Base-by-base conservation (phyloP, 2,888 invertebrate genomes). In the Troides aeacus region DNA sequence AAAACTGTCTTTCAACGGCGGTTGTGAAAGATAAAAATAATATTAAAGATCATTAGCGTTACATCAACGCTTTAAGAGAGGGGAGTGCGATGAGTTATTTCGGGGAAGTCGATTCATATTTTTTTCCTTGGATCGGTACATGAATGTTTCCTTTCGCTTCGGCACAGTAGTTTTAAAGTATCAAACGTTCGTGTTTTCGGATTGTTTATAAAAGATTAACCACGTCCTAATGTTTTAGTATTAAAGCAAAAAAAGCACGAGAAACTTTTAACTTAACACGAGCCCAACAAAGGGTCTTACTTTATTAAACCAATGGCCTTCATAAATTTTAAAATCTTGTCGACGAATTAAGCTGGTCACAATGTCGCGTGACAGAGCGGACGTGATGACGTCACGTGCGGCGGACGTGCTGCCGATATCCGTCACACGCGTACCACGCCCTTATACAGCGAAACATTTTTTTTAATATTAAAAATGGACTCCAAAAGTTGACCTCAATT, bases 1-100 rank as follows among this genome's bases (percentile, higher is more conserved):
- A 85, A 79, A 84, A 79, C 81, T 79, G 84, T 90, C 90, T 82
- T 80, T 89, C 90, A 81, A 77, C 87, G 79, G 72, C 76, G 77
- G 77, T 81, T 85, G 84, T 79, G 80, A 78, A 76, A 81, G 83
- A 85, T 86, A 86, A 88, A 91, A 90, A 90, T 90, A 90, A 89
- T 90, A 89, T 85, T 85, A 84, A 84, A 79, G 85, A 84, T 88
- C 90, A 90, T 92, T 91, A 91, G 85, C 78, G 79, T 80, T 76
- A 74, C 77, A 70, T 68, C 65, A 66, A 68, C 64, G 67, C 71
- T 68, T 62, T 62, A 62, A 65, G 69, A 62, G 68, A 63, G 66
- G 69, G 62, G 68, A 39, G 66, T 56, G 61, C 57, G 70, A 57
- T 71, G 69, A 71, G 71, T 69, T 70, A 63, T 72, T 72, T 71